phyloP scores from a whole-genome alignment of 2,888 invertebrate genomes.

The Lamproptera curius region DNA sequence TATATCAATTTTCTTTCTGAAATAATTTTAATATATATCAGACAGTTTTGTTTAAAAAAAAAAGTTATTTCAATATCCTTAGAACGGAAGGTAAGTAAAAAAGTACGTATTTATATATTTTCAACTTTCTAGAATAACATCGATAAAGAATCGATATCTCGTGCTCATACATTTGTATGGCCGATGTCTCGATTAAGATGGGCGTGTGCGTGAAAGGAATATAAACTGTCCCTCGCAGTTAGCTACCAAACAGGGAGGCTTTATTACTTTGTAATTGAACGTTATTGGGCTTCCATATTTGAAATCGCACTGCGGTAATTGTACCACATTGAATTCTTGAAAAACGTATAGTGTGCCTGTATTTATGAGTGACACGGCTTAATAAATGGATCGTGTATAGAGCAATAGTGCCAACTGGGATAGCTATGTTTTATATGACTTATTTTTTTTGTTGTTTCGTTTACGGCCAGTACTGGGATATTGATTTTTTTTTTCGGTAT shows the following conservation, averaged over 20 bases:
- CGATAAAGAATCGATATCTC: neutral
- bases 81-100: neutral
- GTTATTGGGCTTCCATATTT: constrained; percentile 26
- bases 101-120: neutral
- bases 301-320: constrained; percentile 16
- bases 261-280: constrained; percentile 33
- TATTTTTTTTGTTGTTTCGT: too few species aligned
- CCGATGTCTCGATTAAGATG: constrained; percentile 6
- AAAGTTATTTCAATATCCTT: too few species aligned
- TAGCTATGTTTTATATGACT: too few species aligned
- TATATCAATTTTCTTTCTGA: neutral
- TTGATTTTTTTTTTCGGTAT: too few species aligned
- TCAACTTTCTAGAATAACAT: neutral
- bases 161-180: constrained; percentile 8
- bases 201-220: constrained; percentile 33
- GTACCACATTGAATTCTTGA: neutral
- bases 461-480: too few species aligned
- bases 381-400: too few species aligned
- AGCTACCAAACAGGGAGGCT: constrained; percentile 29
- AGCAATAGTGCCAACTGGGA: too few species aligned
- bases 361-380: too few species aligned
- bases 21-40: neutral
- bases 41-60: neutral
- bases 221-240: constrained; percentile 31
- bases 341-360: too few species aligned